These are phyloP conservation scores for Nannoperca obscura DNA, from an alignment of 2,797 vertebrate genomes.

Conservation along the genomic window DNA sequence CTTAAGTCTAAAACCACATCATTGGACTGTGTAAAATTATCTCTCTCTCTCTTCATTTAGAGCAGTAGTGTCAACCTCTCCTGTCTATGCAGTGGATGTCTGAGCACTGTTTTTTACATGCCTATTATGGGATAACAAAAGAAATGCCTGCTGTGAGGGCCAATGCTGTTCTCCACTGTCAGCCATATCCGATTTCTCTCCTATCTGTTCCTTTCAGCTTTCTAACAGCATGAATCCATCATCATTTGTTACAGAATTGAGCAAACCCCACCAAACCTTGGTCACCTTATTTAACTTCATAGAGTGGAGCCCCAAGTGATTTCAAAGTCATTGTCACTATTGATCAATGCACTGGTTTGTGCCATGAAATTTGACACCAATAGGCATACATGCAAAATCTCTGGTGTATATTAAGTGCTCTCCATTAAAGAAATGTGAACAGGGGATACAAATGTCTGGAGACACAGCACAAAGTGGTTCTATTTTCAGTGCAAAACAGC, in stretches of 20 bases:
- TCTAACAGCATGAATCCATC: constrained; percentile 73
- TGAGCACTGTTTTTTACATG: constrained; percentile 51
- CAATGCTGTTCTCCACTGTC: constrained; percentile 34
- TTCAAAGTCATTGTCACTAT: constrained; percentile 49
- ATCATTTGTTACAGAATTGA: constrained; percentile 62
- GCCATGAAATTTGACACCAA: constrained; percentile 38
- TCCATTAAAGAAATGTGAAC: constrained; percentile 39
- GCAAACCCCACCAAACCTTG: constrained; percentile 39
- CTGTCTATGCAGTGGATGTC: constrained; percentile 27
- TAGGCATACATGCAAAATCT: constrained; percentile 20
- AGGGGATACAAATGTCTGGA: constrained; percentile 21
- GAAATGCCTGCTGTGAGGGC: constrained; percentile 28
- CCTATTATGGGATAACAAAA: constrained; percentile 47
- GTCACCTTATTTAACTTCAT: constrained; percentile 50
- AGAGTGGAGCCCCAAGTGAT: constrained; percentile 38
- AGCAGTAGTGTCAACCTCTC: constrained; percentile 11
- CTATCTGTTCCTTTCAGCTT: constrained; percentile 58
- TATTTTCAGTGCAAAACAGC: constrained; percentile 29
- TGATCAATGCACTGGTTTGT: constrained; percentile 43
- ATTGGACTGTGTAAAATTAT: constrained; percentile 1
- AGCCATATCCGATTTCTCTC: constrained; percentile 39
- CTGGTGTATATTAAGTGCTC: constrained; percentile 24
- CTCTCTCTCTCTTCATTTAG: constrained; percentile 49
- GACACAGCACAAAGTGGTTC: constrained; percentile 18
- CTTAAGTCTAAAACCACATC: background rate